Conservation (phyloP, 2,888 invertebrate genomes). For the Rotaria macrura region DNA sequence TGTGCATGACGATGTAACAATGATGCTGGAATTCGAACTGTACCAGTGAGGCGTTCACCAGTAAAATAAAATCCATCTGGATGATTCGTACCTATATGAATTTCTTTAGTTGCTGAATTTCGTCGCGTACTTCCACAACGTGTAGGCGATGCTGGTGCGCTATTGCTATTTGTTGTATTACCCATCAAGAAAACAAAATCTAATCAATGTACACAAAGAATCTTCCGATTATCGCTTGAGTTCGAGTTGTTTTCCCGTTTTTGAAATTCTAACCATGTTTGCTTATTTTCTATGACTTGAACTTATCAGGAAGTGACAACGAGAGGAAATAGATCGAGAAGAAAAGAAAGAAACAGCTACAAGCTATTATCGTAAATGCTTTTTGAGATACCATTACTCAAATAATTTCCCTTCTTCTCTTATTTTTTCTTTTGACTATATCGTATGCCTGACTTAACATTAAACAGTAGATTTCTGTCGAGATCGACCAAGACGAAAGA, state of each 20-base stretch:
- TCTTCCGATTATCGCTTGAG: neutral
- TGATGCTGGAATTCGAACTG: neutral
- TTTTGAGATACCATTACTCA: neutral
- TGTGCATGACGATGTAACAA: neutral
- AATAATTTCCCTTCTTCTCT: neutral
- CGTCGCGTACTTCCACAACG: neutral
- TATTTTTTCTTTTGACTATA: neutral
- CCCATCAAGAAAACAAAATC: neutral
- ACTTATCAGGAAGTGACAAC: neutral
- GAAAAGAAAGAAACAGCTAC: neutral
- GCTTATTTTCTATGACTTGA: neutral
- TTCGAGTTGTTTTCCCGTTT: neutral
- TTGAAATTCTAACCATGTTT: neutral
- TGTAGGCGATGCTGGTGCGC: neutral
- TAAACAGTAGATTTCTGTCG: neutral
- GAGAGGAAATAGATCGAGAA: neutral
- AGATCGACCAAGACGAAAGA: neutral
- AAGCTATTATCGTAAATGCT: neutral
- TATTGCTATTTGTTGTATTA: neutral
- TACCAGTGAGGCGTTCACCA: neutral
- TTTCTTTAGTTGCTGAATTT: neutral
- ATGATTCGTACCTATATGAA: constrained; percentile 7
- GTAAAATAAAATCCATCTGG: neutral
- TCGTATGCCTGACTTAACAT: neutral
- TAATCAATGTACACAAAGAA: neutral